Conservation (phyloP, 2,113 vertebrate genomes). For the Tetrao urogallus region DNA sequence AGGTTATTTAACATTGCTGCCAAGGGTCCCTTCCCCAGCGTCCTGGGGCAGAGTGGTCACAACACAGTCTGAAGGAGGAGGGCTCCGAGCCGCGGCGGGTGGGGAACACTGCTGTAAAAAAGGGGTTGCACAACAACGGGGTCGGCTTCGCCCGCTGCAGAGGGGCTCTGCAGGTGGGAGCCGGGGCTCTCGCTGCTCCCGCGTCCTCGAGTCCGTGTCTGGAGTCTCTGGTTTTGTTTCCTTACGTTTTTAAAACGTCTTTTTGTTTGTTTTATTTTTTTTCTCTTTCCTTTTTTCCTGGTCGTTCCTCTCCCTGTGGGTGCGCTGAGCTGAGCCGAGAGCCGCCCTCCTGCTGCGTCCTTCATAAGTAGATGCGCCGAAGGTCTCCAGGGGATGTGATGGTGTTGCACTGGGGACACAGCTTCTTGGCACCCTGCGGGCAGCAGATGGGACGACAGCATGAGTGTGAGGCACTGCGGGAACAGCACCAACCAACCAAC, state of each 20-base stretch:
- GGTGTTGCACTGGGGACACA: slow-evolving; percentile 99
- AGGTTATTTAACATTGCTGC: slow-evolving; percentile 66
- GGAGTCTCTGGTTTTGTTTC: slow-evolving; percentile 47
- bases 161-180: slow-evolving; percentile 38
- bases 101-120: slow-evolving; percentile 67
- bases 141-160: slow-evolving; percentile 49
- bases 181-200: slow-evolving; percentile 55
- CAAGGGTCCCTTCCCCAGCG: slow-evolving; percentile 68
- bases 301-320: slow-evolving; percentile 55
- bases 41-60: slow-evolving; percentile 42
- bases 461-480: neutral
- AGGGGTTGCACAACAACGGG: slow-evolving; percentile 63
- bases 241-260: slow-evolving; percentile 54
- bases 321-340: slow-evolving; percentile 42
- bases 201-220: slow-evolving; percentile 47
- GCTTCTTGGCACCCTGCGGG: slow-evolving; percentile 96
- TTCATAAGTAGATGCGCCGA: slow-evolving; percentile 98
- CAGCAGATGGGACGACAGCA: neutral
- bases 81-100: slow-evolving; percentile 25
- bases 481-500: rapidly evolving
- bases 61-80: slow-evolving; percentile 57
- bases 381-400: slow-evolving; percentile 99
- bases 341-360: slow-evolving; percentile 10
- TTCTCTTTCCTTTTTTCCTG: no score
- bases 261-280: neutral